These are phyloP conservation scores for Bagarius yarrelli DNA, from an alignment of 2,113 vertebrate species.

Conservation along the genomic window DNA sequence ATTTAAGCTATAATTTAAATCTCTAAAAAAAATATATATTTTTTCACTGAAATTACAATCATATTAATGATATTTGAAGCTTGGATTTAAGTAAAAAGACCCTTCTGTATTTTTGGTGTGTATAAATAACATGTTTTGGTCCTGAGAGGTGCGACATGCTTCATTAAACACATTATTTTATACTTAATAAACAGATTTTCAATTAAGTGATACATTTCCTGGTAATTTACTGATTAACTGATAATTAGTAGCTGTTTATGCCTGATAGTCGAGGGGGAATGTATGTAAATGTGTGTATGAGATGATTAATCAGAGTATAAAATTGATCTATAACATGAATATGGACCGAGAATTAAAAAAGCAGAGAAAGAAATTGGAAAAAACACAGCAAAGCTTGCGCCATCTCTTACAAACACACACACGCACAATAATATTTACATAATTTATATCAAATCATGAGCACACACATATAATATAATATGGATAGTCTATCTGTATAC, in stretches of 20 bases:
- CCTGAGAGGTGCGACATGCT: constrained; percentile 16
- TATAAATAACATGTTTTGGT: not conserved
- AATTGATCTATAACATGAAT: not conserved
- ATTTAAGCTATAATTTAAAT: no score
- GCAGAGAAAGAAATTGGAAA: not conserved
- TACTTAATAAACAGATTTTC: not conserved
- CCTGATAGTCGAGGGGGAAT: not conserved
- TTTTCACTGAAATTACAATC: not conserved
- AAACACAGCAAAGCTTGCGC: not conserved
- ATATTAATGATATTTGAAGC: not conserved
- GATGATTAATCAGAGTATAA: not conserved
- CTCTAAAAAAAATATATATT: no score
- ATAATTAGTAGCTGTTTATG: not conserved
- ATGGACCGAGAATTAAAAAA: constrained; percentile 15
- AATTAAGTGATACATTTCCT: not conserved
- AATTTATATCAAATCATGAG: not conserved
- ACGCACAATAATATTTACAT: constrained; percentile 12
- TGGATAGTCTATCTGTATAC: not conserved
- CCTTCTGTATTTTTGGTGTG: no score
- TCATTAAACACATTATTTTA: constrained; percentile 8
- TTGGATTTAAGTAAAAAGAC: not conserved
- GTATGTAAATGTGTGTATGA: not conserved
- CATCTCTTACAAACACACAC: not conserved
- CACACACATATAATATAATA: not conserved
- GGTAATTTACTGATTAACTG: not conserved